Percentiles rank a stretch among this genome's conserved stretches.
These are phyloP conservation scores for Bombylius major DNA, from an alignment of 2,888 invertebrate species.

Conservation along the genomic window DNA sequence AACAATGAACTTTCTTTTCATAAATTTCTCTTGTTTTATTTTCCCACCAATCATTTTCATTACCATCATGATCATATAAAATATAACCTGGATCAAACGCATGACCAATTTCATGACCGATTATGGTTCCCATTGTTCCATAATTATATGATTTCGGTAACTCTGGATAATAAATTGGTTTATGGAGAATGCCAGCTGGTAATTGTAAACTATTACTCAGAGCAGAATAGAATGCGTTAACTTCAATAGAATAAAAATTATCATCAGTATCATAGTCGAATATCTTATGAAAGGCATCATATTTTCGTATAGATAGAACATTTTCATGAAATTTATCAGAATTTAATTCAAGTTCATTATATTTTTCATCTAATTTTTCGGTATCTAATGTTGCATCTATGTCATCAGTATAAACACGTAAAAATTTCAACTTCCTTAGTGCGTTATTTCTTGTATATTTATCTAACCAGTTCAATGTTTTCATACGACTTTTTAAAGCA, in stretches of 20 bases:
- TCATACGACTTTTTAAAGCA: too few species aligned
- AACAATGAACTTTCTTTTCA: background rate
- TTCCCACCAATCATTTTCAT: background rate
- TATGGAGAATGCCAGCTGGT: background rate
- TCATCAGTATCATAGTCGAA: background rate
- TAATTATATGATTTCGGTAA: slow-evolving; percentile 1
- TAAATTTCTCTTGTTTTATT: background rate
- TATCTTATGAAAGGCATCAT: too few species aligned
- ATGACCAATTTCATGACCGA: slow-evolving; percentile 3
- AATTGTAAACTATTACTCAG: background rate
- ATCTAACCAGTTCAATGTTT: too few species aligned
- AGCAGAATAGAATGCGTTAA: background rate
- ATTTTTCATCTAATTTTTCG: too few species aligned
- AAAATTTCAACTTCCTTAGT: too few species aligned
- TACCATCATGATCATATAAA: background rate
- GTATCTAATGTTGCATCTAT: too few species aligned
- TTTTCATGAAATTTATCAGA: too few species aligned
- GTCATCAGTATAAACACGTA: too few species aligned
- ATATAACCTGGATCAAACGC: background rate
- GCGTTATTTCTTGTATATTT: too few species aligned
- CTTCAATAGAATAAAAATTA: too few species aligned
- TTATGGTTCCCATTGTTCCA: slow-evolving; percentile 1
- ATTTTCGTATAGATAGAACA: too few species aligned
- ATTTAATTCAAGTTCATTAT: too few species aligned
- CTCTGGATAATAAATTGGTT: background rate